Evolutionary conservation across 2,888 invertebrate species (phyloP), one percentile per base, ranked within the genome.

Genomic region (Lasioglossum pauxillum): DNA sequence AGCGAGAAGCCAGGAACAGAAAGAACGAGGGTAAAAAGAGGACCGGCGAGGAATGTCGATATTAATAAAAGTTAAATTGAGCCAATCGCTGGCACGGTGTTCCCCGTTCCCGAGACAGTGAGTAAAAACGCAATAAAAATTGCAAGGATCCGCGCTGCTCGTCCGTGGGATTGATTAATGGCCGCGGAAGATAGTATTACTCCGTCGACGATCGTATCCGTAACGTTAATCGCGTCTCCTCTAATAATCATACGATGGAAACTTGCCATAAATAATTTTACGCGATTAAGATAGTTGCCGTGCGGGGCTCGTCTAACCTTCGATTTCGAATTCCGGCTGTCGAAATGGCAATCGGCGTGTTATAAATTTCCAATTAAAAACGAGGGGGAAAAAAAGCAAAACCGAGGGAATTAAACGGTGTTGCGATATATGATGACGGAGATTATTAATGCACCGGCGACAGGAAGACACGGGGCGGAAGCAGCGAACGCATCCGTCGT

Each of bases 51-150:
- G 93, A 93, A 94, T 94, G 93, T 92, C 92, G 94, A 93, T 93
- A 93, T 94, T 94, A 94, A 93, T 94, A 93, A 94, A 94, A 93
- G 92, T 94, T 93, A 92, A 92, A 94, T 93, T 92, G 91, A 93
- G 90, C 92, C 93, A 91, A 94, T 93, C 92, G 92, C 91, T 91
- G 86, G 38, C n/a, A n/a, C 57, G 5, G 12, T 71, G n/a, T n/a
- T 41, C 71, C 93, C 93, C 12, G 92, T 90, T 57, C 90, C 90
- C 90, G 83, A 90, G 88, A 87, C 77, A 38, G 31, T 75, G 12
- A 76, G 72, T 72, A 85, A 80, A 78, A 83, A 77, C 73, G 82
- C 82, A 88, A 90, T 81, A 86, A 91, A 91, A 91, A 87, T 76
- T 85, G 64, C 80, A 78, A 41, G 79, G 84, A 71, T 46, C 80